Evolutionary conservation across 2,113 vertebrate species (phyloP).

Genomic region (Baryphthengus martii): DNA sequence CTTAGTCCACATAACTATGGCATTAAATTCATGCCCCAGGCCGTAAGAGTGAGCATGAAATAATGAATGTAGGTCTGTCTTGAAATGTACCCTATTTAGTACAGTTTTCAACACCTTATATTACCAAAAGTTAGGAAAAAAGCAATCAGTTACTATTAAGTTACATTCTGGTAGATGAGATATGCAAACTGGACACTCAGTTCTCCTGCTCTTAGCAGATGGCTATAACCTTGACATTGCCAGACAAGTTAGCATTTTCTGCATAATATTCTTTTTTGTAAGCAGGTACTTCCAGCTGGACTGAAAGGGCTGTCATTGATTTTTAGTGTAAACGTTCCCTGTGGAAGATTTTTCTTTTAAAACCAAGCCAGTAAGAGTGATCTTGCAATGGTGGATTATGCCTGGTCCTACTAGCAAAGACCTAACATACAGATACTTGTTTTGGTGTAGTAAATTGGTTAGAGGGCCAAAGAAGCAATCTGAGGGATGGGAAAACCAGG

Average conservation of each 20-base stretch:
- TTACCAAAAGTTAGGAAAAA: not conserved
- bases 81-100: not conserved
- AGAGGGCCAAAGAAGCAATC: not conserved
- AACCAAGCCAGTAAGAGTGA: not conserved
- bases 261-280: not conserved
- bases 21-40: not conserved
- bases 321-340: not conserved
- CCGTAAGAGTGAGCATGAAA: not conserved
- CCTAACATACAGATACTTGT: not conserved
- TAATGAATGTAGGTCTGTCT: not conserved
- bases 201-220: not conserved
- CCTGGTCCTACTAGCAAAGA: not conserved
- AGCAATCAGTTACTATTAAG: not conserved
- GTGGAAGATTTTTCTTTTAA: not conserved
- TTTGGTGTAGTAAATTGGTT: not conserved
- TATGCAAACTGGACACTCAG: not conserved
- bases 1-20: not conserved
- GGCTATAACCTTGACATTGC: not conserved
- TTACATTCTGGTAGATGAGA: not conserved
- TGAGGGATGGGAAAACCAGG: not conserved
- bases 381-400: not conserved
- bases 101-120: not conserved
- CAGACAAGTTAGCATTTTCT: not conserved
- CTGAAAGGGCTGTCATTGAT: not conserved
- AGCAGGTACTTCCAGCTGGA: not conserved